These are phyloP conservation scores for Esox niger DNA, from an alignment of 2,113 vertebrate genomes.

Conservation along the genomic window DNA sequence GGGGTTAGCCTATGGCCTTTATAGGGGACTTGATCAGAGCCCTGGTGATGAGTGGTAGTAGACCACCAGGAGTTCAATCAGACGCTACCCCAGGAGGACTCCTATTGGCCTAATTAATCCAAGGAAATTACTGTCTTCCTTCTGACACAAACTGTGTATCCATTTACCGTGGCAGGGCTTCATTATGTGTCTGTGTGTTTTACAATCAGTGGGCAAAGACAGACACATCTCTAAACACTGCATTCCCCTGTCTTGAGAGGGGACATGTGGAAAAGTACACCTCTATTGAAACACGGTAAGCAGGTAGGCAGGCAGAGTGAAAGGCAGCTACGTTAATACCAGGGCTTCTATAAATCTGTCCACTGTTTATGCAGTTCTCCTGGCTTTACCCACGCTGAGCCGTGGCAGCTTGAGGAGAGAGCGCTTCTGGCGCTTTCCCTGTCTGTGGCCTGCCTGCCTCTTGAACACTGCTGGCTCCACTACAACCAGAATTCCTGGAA, in stretches of 20 bases:
- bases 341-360: constrained; percentile 62
- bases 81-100: neutral
- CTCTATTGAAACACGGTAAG: neutral
- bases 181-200: constrained; percentile 48
- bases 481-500: constrained; percentile 70
- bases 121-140: constrained; percentile 44
- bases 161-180: constrained; percentile 54
- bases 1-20: too few relatives aligned
- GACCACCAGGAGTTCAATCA: neutral
- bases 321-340: constrained; percentile 56
- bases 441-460: constrained; percentile 48
- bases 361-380: constrained; percentile 27
- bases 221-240: constrained; percentile 36
- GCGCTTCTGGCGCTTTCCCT: constrained; percentile 49
- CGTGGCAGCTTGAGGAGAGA: constrained; percentile 21
- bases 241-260: constrained; percentile 41
- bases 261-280: constrained; percentile 21
- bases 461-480: constrained; percentile 53
- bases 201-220: constrained; percentile 53
- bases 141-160: constrained; percentile 35
- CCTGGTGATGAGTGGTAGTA: neutral
- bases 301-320: neutral
- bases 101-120: constrained; percentile 40
- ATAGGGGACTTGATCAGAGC: too few relatives aligned
- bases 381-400: neutral